Conservation (phyloP, 2,113 vertebrate species). For the Corvus hawaiiensis region DNA sequence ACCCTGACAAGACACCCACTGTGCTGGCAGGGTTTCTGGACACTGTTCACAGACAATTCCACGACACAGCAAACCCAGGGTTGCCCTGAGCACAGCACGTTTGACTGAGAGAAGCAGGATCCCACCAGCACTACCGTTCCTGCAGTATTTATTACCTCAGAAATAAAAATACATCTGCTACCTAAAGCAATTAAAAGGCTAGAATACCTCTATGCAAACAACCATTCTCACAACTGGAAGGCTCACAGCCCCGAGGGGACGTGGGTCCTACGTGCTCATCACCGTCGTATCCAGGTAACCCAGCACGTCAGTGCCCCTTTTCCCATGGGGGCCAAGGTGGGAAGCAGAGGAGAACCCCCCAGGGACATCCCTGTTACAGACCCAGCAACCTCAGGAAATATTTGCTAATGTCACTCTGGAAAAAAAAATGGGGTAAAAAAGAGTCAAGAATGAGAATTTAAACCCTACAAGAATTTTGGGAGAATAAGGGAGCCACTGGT, state of each 20-base stretch:
- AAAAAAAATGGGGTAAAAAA: neutral
- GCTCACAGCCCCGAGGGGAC: rapidly evolving
- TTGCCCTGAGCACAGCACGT: neutral
- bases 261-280: rapidly evolving
- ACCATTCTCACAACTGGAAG: neutral
- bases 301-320: rapidly evolving
- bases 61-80: neutral
- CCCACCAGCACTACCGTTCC: neutral
- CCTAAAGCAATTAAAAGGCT: neutral
- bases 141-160: neutral
- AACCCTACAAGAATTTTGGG: neutral
- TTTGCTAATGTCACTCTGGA: neutral
- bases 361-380: neutral
- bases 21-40: neutral
- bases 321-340: rapidly evolving
- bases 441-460: neutral
- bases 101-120: neutral
- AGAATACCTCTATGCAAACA: neutral
- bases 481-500: neutral
- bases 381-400: neutral
- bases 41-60: neutral
- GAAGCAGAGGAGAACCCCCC: neutral
- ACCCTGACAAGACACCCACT: rapidly evolving
- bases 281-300: rapidly evolving
- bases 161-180: neutral